A percentile compares a stretch with the other conserved stretches of the same genome.
These are phyloP conservation scores for Neoitamus cyanurus DNA, from an alignment of 2,888 invertebrate species.

Conservation along the genomic window DNA sequence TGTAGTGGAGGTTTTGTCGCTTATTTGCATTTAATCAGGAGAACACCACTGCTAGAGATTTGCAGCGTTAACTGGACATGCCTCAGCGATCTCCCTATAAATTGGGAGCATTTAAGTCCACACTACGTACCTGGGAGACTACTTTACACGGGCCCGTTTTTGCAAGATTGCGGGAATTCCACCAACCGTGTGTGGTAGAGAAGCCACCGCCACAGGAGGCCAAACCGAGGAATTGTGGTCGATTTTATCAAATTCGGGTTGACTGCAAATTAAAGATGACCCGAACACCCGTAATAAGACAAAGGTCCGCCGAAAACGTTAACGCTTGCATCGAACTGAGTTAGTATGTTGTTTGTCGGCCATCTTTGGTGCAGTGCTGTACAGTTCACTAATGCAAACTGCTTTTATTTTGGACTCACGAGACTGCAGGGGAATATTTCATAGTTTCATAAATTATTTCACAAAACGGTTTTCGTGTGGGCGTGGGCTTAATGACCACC, in stretches of 20 bases:
- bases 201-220: neutral
- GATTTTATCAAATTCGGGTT: neutral
- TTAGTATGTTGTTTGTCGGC: neutral
- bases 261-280: neutral
- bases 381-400: neutral
- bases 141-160: neutral
- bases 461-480: neutral
- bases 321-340: neutral
- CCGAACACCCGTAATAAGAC: neutral
- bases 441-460: neutral
- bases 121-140: neutral
- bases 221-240: neutral
- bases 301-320: neutral
- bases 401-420: neutral
- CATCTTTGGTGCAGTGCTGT: neutral
- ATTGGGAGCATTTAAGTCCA: neutral
- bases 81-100: neutral
- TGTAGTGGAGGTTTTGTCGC: neutral
- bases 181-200: neutral
- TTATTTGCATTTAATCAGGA: conserved; percentile 5
- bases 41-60: neutral
- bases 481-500: neutral
- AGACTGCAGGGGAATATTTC: neutral
- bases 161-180: neutral
- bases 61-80: neutral